Evolutionary conservation across 1,140 invertebrate species (phyloP).

Genomic region (Brachionus paranguensis): DNA sequence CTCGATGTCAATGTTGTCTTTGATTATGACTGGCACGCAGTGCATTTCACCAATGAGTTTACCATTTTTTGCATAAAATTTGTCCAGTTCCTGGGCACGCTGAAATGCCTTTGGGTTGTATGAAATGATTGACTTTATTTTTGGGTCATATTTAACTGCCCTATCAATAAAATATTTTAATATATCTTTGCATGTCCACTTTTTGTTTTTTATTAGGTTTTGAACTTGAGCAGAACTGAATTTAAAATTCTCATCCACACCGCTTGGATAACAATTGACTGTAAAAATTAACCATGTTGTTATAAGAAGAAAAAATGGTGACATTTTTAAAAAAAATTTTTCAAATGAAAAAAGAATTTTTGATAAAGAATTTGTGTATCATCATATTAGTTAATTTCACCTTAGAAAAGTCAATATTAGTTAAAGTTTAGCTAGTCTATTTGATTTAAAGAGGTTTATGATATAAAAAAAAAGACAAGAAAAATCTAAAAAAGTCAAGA

Average conservation of each 20-base stretch:
- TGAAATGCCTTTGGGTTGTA: neutral
- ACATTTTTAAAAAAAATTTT: neutral
- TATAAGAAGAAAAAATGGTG: neutral
- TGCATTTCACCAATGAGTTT: neutral
- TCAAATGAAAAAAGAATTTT: too few species aligned
- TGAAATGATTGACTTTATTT: neutral
- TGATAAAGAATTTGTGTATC: too few species aligned
- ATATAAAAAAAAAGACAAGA: too few species aligned
- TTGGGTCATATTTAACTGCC: neutral
- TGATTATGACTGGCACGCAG: conserved; percentile 10
- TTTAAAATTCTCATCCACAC: neutral
- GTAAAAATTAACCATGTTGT: neutral
- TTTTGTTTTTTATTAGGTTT: neutral
- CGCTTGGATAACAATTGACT: neutral
- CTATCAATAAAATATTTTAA: neutral
- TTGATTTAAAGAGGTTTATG: too few species aligned
- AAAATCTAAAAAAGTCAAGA: too few species aligned
- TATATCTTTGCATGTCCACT: neutral
- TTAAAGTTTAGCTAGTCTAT: too few species aligned
- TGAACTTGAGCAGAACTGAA: neutral
- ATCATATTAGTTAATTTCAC: too few species aligned
- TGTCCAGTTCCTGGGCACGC: neutral
- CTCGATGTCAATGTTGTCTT: neutral
- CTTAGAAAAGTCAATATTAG: too few species aligned
- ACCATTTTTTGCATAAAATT: neutral